phyloP scores from a whole-genome alignment of 1,140 invertebrate species.

The Oncopodura yosiiana region DNA sequence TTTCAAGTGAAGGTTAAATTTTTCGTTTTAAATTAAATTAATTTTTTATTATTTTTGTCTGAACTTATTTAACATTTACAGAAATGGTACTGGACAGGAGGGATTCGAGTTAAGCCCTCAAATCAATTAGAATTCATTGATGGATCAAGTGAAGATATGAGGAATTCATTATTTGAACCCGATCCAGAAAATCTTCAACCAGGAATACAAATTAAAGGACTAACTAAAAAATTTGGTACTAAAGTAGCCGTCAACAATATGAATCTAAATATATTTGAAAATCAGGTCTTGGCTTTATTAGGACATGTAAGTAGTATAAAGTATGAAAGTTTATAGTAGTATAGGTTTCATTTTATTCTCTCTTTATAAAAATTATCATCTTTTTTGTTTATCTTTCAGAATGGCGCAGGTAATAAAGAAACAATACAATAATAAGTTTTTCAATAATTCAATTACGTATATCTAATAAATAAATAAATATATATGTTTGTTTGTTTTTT shows the following conservation, averaged over 20 bases:
- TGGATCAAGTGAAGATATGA: background rate
- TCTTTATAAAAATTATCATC: background rate
- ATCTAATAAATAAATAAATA: background rate
- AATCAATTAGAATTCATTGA: constrained; percentile 40
- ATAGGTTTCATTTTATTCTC: background rate
- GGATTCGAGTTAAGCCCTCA: constrained; percentile 40
- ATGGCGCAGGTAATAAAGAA: constrained; percentile 27
- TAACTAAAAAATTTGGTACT: constrained; percentile 47
- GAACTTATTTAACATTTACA: constrained; percentile 16
- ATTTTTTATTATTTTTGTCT: background rate
- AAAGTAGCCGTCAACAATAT: constrained; percentile 58
- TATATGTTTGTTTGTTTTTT: background rate
- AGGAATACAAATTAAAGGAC: constrained; percentile 53
- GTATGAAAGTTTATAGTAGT: constrained; percentile 6
- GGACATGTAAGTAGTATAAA: constrained; percentile 52
- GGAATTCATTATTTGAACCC: constrained; percentile 43
- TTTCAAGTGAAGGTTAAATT: background rate
- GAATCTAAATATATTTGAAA: constrained; percentile 59
- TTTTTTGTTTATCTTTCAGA: constrained; percentile 8
- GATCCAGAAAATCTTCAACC: constrained; percentile 47
- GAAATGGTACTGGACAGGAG: constrained; percentile 38
- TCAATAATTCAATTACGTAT: background rate
- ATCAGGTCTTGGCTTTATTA: constrained; percentile 54
- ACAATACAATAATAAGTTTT: too few relatives aligned
- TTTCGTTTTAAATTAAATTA: background rate